Evolutionary conservation across 2,888 invertebrate genomes (phyloP).

Genomic region (Dendrolimus pini): DNA sequence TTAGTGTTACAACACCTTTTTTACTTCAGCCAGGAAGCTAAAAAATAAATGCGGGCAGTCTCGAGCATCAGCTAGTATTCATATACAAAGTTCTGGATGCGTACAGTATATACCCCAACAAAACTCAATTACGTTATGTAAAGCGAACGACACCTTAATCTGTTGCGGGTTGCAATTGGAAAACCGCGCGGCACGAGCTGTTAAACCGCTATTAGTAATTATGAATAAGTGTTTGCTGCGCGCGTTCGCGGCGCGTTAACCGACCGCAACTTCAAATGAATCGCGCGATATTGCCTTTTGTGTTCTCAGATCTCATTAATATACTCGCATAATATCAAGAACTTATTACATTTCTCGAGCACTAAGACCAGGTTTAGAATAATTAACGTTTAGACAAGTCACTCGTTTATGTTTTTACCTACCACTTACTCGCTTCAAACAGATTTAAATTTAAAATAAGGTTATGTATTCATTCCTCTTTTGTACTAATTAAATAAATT

Average conservation of each 20-base stretch:
- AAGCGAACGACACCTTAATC: background rate
- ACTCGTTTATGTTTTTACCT: no score
- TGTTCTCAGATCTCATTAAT: slow-evolving; percentile 8
- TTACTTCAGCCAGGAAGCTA: no score
- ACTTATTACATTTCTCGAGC: background rate
- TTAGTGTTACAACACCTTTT: no score
- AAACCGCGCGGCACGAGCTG: slow-evolving; percentile 10
- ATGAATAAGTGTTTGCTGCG: slow-evolving; percentile 16
- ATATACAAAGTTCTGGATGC: background rate
- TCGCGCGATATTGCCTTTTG: slow-evolving; percentile 12
- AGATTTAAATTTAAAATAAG: no score
- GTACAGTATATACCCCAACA: background rate
- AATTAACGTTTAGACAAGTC: background rate
- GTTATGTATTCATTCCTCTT: no score
- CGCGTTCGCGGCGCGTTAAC: slow-evolving; percentile 7
- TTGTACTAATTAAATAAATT: no score
- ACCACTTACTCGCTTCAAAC: no score
- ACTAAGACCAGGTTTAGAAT: background rate
- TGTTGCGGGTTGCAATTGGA: background rate
- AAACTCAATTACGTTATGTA: background rate
- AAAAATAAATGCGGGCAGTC: no score
- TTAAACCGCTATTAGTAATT: slow-evolving; percentile 21
- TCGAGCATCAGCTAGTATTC: background rate
- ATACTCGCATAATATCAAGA: background rate
- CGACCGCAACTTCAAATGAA: slow-evolving; percentile 11